These are phyloP conservation scores for Scleropages formosus DNA, from an alignment of 2,797 vertebrate species.

Conservation along the genomic window DNA sequence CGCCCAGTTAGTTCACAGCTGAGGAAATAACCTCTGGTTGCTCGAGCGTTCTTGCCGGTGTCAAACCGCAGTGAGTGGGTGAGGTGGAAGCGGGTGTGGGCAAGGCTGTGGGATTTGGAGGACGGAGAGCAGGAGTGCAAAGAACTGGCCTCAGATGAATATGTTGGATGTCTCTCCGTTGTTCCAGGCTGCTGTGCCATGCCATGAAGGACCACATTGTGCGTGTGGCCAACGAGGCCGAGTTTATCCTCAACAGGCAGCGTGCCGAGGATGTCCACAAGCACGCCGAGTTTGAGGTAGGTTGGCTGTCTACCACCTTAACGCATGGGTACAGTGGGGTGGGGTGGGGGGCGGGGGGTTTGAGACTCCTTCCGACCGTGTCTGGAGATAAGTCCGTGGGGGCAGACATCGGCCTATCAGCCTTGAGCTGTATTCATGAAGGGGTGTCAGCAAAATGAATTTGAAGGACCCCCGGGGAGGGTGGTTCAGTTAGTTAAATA, in stretches of 20 bases:
- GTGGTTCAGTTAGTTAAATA: too few relatives aligned
- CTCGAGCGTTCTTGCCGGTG: not conserved
- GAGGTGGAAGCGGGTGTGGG: not conserved
- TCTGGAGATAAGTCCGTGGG: not conserved
- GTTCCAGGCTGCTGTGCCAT: conserved; percentile 85
- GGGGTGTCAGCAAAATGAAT: too few relatives aligned
- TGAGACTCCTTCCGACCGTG: too few relatives aligned
- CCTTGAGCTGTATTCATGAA: too few relatives aligned
- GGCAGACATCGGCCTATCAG: not conserved
- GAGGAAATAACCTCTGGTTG: not conserved
- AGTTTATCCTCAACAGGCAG: conserved; percentile 96
- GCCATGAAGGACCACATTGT: conserved; percentile 99
- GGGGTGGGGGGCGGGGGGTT: not conserved
- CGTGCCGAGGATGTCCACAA: conserved; percentile 96
- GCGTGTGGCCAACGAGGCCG: conserved; percentile 93
- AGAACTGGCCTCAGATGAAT: not conserved
- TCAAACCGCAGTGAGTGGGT: not conserved
- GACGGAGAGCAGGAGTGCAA: not conserved
- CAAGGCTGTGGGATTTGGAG: not conserved
- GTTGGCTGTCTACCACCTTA: conserved; percentile 26
- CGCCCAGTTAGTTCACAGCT: conserved; percentile 13
- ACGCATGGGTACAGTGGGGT: too few relatives aligned
- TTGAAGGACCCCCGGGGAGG: too few relatives aligned
- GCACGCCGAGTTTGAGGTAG: conserved; percentile 96
- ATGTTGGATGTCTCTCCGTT: conserved; percentile 20